Percentiles rank a stretch among this genome's conserved stretches.
Evolutionary conservation across 2,888 invertebrate genomes (phyloP).

Genomic region (Ectemnius continuus): DNA sequence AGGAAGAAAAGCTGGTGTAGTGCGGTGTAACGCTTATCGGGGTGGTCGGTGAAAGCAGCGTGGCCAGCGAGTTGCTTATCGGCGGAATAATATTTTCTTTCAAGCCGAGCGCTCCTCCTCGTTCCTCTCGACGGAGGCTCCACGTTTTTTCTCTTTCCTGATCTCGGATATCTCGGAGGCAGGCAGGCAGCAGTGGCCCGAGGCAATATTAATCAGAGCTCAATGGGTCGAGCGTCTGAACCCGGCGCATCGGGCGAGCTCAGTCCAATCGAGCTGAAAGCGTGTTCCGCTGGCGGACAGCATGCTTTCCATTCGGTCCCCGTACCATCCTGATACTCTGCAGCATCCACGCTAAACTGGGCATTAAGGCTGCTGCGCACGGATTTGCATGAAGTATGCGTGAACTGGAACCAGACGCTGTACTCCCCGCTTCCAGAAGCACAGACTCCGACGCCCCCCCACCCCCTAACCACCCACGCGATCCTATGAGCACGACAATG

Average conservation of each 20-base stretch:
- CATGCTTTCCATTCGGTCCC: conserved; percentile 42
- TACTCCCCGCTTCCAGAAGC: no score
- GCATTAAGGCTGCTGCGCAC: conserved; percentile 34
- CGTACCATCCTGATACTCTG: conserved; percentile 20
- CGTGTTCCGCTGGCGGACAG: conserved; percentile 45
- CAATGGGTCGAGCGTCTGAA: conserved; percentile 56
- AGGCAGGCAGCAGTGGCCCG: conserved; percentile 14
- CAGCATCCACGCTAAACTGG: conserved; percentile 45
- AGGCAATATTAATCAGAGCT: conserved; percentile 59
- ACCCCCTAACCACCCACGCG: no score
- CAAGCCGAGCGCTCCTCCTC: conserved; percentile 20
- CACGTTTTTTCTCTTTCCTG: conserved; percentile 20
- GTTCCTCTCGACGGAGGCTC: not conserved
- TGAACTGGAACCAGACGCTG: not conserved
- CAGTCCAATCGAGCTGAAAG: conserved; percentile 61
- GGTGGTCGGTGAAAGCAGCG: conserved; percentile 9
- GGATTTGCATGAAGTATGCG: conserved; percentile 41
- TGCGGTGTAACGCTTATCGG: not conserved
- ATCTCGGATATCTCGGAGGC: conserved; percentile 24
- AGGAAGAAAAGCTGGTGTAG: not conserved
- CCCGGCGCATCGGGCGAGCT: conserved; percentile 46
- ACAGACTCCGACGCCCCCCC: no score
- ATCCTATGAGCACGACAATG: no score
- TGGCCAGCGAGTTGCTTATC: conserved; percentile 18
- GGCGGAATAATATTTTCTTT: conserved; percentile 53